Evolutionary conservation across 2,113 vertebrate species (phyloP), one percentile per base, ranked within the genome.

Genomic region (Erythrolamprus reginae): DNA sequence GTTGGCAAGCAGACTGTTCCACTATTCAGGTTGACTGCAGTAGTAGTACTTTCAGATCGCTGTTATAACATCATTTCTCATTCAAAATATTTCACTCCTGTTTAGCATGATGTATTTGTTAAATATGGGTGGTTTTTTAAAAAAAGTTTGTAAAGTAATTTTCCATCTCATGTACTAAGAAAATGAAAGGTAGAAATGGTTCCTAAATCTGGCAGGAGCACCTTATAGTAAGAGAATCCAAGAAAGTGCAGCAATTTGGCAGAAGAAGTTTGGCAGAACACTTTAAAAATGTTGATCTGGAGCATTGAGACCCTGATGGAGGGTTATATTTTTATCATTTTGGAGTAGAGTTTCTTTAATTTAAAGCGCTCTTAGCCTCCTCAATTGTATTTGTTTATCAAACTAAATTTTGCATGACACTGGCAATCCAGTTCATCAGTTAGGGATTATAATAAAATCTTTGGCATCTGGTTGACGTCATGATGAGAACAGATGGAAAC

Each of bases 171-270:
- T 90, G 84, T 95, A 55, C 58, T 82, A 92, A 91, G n/a, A 88
- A 96, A 97, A 95, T 95, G 92, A 94, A 92, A 96, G 56, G 86
- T 95, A 85, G 95, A 96, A 96, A 93, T 77, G 56, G 53, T 90
- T 94, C 82, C 0, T 15, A 93, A 91, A 86, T 92, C 95, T 26
- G 88, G 9, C 2, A 1, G 90, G n/a, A 93, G 38, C 42, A 89
- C 21, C 65, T 92, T 94, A 94, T 84, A 21, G 48, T 88, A 89
- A 89, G 21, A 95, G 50, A 45, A 45, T 2, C 90, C 13, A 92
- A 70, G 65, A 70, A 70, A 70, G n/a, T 17, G 13, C n/a, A 33
- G n/a, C 12, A n/a, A 33, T 70, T 33, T 70, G n/a, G n/a, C n/a
- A 70, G n/a, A 6, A 33, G 55, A 28, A 24, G n/a, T 6, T 70